Evolutionary conservation across 2,113 vertebrate genomes (phyloP), one percentile per base, ranked within the genome.

Genomic region (Atrichornis clamosus): DNA sequence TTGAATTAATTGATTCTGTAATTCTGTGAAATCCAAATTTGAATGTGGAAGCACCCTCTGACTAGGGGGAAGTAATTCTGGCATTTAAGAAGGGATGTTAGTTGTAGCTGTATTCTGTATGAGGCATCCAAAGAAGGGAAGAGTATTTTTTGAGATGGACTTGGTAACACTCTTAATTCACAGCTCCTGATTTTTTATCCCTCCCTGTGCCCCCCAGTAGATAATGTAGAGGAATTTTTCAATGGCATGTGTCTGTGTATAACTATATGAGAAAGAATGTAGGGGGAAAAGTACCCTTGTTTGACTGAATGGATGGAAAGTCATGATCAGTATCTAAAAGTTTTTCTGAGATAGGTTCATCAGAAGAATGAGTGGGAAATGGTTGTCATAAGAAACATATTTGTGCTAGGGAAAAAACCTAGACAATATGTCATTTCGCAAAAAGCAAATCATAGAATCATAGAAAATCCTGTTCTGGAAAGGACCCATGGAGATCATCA

Each of bases 201-300:
- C 7, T 50, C 26, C 12, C 4, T 0, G 0, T 52, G 33, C 17
- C 24, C 8, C 30, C 6, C 24, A 41, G 1, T 2, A 67, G 49
- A 5, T 58, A 35, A 16, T 14, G 11, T 82, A 39, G 20, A 50
- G 75, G 10, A 60, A 15, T 17, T 69, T 62, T 68, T 68, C 50
- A 32, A 28, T 41, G 17, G 35, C 27, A 6, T 10, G 2, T 49
- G 20, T 22, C 53, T 46, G 2, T 44, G 9, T 75, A 19, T 46
- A 32, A 64, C 59, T 63, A 15, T 52, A 0, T 30, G 55, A 77
- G 53, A 59, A 64, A n/a, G 49, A 60, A 58, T 11, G 18, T 42
- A 64, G 15, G 22, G 35, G 46, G n/a, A 37, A 37, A 58, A 46
- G 20, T 60, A 22, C 64, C 27, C 15, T n/a, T 67, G 15, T 68